These are phyloP conservation scores for Heteractis magnifica DNA, from an alignment of 92 coral and sea anemone genomes.

Conservation along the genomic window DNA sequence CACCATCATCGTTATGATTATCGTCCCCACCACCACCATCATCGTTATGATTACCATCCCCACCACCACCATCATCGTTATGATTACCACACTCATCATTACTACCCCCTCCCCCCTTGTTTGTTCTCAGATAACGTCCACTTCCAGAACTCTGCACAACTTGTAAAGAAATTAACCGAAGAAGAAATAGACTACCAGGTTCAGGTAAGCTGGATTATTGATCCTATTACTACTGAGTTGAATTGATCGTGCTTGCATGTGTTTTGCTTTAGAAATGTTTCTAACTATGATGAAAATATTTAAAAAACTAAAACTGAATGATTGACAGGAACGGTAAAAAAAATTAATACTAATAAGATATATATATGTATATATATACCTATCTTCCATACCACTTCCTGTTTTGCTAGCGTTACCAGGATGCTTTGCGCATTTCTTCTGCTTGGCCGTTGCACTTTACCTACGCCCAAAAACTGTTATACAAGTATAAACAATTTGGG, in stretches of 20 bases:
- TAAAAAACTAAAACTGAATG: no score
- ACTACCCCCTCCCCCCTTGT: background rate
- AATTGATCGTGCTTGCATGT: no score
- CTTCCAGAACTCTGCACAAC: constrained; percentile 89
- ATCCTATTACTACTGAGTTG: background rate
- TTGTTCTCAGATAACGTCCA: constrained; percentile 78
- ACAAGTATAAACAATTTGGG: background rate
- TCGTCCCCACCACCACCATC: background rate
- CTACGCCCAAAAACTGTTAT: no score
- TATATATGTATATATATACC: no score
- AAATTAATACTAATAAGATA: no score
- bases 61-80: background rate
- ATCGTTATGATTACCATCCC: background rate
- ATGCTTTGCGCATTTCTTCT: background rate
- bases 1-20: background rate
- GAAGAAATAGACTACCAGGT: constrained; percentile 84
- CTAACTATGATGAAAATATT: no score
- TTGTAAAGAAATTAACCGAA: constrained; percentile 71
- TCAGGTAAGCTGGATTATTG: constrained; percentile 57
- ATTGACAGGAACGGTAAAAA: no score
- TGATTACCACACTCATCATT: background rate
- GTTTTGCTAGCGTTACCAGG: background rate
- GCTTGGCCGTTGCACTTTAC: no score
- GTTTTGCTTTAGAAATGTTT: no score
- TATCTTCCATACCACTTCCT: background rate